Base-by-base conservation (phyloP, 2,113 vertebrate species). In the Misgurnus anguillicaudatus region DNA sequence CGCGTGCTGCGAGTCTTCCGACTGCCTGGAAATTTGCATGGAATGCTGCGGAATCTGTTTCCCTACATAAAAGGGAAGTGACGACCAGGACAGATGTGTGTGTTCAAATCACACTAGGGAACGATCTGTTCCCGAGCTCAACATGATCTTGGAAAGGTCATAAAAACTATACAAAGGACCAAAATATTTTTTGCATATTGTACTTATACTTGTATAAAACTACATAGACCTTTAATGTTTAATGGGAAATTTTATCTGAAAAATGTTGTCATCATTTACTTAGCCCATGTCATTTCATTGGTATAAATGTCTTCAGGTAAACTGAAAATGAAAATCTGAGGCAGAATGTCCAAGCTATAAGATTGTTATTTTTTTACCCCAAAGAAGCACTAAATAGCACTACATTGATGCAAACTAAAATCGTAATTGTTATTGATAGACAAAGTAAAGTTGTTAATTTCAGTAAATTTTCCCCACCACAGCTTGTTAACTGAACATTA, bases 1-100 rank as follows among this genome's bases (percentile, higher is more conserved):
- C 0, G 95, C 95, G 21, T 99, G 98, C 89, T 99, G 97, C 88
- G 96, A 99, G 90, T 98, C 96, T 19, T 95, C 97, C 9, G 98
- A 99, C 90, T 99, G 97, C 87, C 91, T 99, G 91, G 98, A 99
- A 91, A 98, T 99, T 91, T 99, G 98, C 85, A 99, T 99, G 96
- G 98, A 99, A 90, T 99, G 97, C 91, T 99, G 98, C 79, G 98
- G 97, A 51, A 98, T 99, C 91, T 99, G 98, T 89, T 99, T 99
- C 88, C 98, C 97, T 47, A 97, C 97, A 75, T 99, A 93, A 92
- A 86, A 83, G 36, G 31, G 3, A 21, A 19, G 13, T 55, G 13
- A 31, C 51, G 9, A 62, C 47, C 53, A 38, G 47, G 65, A 61
- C 65, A 48, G 21, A 84, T 78, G 73, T 61, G 68, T 67, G 62